Evolutionary conservation across 2,888 invertebrate genomes (phyloP), one percentile per base, ranked within the genome.

Genomic region (Chromoteleia sp.): DNA sequence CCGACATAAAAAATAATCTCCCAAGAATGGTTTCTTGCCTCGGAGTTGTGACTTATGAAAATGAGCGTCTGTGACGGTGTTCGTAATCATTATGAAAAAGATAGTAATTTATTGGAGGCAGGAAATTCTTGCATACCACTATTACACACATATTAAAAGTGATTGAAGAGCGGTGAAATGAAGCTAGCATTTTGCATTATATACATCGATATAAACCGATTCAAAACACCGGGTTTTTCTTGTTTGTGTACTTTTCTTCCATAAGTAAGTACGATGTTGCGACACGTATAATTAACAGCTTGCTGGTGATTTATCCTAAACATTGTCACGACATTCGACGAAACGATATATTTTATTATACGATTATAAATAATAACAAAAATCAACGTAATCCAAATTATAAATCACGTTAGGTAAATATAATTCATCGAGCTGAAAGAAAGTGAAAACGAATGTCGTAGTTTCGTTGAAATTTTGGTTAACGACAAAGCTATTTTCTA

Each of bases 71-170:
- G 10, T 36, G 15, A 15, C 33, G 21, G 43, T 56, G 12, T 17
- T 50, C 30, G 12, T 39, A 59, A 71, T 59, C 29, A 39, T 50
- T 59, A 36, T 36, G 29, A 56, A 54, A 54, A 63, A 63, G 54
- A 63, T 36, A 56, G 36, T 74, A 65, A 74, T 63, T 63, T 54
- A 65, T 74, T 43, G 48, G 56, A 56, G 63, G 25, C 74, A 65
- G 56, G 65, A 65, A 63, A 65, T 63, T 74, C 52, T 43, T 45
- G 36, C 52, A 7, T 19, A 52, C 30, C 25, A 29, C 14, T 39
- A 52, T 52, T 68, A 61, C 41, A 50, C 6, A 39, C 10, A 17
- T 25, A 59, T 71, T 71, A 50, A 48, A 59, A 71, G 59, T 59
- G 39, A 67, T 52, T 67, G 67, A 54, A 30, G 54, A 67, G 54